Evolutionary conservation across 92 coral and sea anemone genomes (phyloP).

Genomic region (Pocillopora grandis): DNA sequence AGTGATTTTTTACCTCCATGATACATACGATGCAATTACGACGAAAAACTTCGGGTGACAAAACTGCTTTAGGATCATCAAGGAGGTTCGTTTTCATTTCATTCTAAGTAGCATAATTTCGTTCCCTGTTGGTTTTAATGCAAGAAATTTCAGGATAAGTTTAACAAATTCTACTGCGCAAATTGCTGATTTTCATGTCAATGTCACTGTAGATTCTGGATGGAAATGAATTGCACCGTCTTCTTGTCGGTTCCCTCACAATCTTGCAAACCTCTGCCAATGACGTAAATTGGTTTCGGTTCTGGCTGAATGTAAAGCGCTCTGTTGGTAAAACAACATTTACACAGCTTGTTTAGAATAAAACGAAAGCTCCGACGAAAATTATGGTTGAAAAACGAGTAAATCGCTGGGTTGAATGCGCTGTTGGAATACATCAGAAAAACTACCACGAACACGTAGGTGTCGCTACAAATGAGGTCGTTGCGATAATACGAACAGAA

Average conservation of each 20-base stretch:
- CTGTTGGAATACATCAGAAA: conserved; percentile 60
- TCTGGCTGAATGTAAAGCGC: neutral
- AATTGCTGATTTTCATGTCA: neutral
- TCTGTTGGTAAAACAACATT: conserved; percentile 4
- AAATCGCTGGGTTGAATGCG: conserved; percentile 58
- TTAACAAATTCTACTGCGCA: neutral
- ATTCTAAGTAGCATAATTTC: neutral
- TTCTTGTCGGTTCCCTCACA: neutral
- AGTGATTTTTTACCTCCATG: too few species aligned
- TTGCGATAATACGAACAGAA: conserved; percentile 59
- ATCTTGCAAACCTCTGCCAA: neutral
- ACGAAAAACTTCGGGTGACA: too few species aligned
- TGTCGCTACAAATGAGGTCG: conserved; percentile 42
- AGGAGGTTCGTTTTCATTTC: neutral
- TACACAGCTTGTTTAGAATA: conserved; percentile 35
- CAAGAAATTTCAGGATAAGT: neutral
- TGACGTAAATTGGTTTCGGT: neutral
- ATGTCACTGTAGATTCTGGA: neutral
- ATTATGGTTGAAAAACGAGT: conserved; percentile 59
- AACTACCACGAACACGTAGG: conserved; percentile 46
- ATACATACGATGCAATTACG: too few species aligned
- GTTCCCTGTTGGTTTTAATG: neutral
- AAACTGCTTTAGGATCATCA: neutral
- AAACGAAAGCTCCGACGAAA: conserved; percentile 47
- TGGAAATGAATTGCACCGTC: neutral